Conservation (phyloP, 1,140 invertebrate species). For the Chlorops oryzae region DNA sequence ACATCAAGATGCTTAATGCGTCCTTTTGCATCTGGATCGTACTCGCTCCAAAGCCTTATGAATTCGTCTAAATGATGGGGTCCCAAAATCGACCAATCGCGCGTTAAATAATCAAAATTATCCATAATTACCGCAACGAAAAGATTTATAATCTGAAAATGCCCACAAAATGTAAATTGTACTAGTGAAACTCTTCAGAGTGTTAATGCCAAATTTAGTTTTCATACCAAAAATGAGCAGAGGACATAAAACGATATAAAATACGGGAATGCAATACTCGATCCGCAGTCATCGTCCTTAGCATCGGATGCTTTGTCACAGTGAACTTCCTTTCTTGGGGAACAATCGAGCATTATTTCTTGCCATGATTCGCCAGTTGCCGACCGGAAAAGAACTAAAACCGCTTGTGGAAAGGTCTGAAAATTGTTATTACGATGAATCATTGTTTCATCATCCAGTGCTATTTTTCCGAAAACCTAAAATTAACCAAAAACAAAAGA, state of each 20-base stretch:
- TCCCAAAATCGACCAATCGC: slow-evolving; percentile 98
- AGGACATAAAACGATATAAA: slow-evolving; percentile 99
- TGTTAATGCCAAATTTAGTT: too few relatives aligned
- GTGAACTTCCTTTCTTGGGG: slow-evolving; percentile 58
- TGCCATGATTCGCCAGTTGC: slow-evolving; percentile 99
- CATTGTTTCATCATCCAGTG: slow-evolving; percentile 68
- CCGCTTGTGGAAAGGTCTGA: slow-evolving; percentile 95
- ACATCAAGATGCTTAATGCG: slow-evolving; percentile 99
- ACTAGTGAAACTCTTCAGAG: too few relatives aligned
- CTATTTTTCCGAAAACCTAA: slow-evolving; percentile 96
- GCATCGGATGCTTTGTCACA: slow-evolving; percentile 69
- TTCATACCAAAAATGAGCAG: slow-evolving; percentile 98
- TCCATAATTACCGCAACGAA: slow-evolving; percentile 99
- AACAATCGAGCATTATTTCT: slow-evolving; percentile 95
- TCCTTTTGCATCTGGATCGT: slow-evolving; percentile 98
- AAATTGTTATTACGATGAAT: slow-evolving; percentile 98
- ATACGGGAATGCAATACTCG: slow-evolving; percentile 93
- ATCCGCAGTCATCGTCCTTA: slow-evolving; percentile 70
- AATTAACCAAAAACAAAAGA: too few relatives aligned
- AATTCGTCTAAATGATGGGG: slow-evolving; percentile 99
- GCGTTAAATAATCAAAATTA: slow-evolving; percentile 98
- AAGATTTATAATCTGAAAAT: slow-evolving; percentile 92
- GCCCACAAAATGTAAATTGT: too few relatives aligned
- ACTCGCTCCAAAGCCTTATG: slow-evolving; percentile 95
- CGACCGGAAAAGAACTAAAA: slow-evolving; percentile 92